Evolutionary conservation across 1,140 invertebrate genomes (phyloP).

Genomic region (Neotoxoptera formosana): DNA sequence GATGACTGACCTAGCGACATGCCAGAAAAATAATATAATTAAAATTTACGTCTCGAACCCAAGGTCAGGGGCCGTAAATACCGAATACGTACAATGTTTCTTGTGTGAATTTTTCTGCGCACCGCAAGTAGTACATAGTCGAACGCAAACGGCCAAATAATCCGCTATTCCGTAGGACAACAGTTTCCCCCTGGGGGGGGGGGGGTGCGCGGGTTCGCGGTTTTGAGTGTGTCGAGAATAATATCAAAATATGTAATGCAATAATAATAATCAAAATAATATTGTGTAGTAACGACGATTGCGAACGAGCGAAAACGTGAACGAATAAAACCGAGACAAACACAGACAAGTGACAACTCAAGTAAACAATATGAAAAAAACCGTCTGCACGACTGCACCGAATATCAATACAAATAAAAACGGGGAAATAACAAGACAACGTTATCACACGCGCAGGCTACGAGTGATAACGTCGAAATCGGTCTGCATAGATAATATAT

Average conservation of each 20-base stretch:
- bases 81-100: slow-evolving; percentile 52
- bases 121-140: slow-evolving; percentile 36
- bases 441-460: not conserved
- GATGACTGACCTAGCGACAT: not conserved
- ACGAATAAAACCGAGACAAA: not conserved
- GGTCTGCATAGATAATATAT: too few relatives aligned
- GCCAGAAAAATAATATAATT: not conserved
- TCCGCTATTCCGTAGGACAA: not conserved
- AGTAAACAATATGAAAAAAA: not conserved
- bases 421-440: not conserved
- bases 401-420: not conserved
- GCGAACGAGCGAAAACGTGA: not conserved
- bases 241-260: not conserved
- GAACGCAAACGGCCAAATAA: not conserved
- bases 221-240: not conserved
- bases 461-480: not conserved
- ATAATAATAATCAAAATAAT: not conserved
- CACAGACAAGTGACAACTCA: too few relatives aligned
- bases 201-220: not conserved
- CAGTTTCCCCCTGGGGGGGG: not conserved
- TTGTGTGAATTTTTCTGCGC: slow-evolving; percentile 40
- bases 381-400: too few relatives aligned
- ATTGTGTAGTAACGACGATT: not conserved
- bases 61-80: not conserved
- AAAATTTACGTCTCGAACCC: not conserved